Evolutionary conservation across 2,797 vertebrate genomes (phyloP).

Genomic region (Pyrrhura leucotis): DNA sequence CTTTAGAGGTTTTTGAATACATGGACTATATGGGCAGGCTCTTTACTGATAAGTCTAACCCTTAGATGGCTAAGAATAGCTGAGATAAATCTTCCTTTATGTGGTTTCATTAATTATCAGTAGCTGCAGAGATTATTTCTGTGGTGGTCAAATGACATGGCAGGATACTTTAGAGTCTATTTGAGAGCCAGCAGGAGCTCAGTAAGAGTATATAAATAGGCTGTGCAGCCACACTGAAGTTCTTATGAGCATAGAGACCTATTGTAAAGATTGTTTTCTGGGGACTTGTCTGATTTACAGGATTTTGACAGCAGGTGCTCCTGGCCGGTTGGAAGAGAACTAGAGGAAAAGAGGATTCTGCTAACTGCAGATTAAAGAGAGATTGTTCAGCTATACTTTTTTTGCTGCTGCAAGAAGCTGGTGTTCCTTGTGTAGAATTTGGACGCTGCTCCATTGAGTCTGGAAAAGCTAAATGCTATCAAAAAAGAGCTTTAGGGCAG

Average conservation of each 20-base stretch:
- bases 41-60: neutral
- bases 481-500: neutral
- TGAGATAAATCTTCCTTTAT: neutral
- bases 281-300: conserved; percentile 12
- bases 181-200: neutral
- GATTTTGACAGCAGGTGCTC: conserved; percentile 33
- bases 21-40: neutral
- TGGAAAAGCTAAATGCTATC: neutral
- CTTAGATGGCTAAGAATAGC: conserved; percentile 10
- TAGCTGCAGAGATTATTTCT: neutral
- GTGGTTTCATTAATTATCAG: conserved; percentile 22
- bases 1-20: neutral
- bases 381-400: neutral
- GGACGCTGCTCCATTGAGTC: neutral
- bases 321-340: conserved; percentile 1
- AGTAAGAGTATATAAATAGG: neutral
- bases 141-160: conserved; percentile 5
- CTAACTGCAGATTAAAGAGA: conserved; percentile 33
- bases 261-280: conserved; percentile 27
- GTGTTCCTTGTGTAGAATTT: neutral
- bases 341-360: conserved; percentile 27
- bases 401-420: neutral
- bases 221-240: neutral
- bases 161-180: conserved; percentile 4
- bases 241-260: neutral